Evolutionary conservation across 1,140 invertebrate species (phyloP), one percentile per base, ranked within the genome.

Genomic region (Camponotus vicinus): DNA sequence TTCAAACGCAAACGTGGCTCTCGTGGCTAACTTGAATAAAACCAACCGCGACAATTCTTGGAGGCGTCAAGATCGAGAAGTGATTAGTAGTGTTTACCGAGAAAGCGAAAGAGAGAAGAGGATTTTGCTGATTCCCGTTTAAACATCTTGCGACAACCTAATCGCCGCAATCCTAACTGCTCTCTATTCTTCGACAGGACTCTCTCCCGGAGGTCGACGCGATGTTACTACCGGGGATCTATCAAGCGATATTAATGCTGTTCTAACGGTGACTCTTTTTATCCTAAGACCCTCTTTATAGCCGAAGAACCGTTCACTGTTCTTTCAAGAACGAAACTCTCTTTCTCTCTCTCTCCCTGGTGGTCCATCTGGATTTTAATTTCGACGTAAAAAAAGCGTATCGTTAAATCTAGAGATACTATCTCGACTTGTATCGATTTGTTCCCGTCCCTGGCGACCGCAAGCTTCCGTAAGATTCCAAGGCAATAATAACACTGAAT

Each of bases 61-160:
- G 70, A 40, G 88, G 89, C 27, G 27, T 92, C 87, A 90, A 91
- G 80, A 64, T 93, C 92, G 90, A 90, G 90, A 88, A 92, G 92
- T 91, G 92, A 93, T 92, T 92, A 92, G 90, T 91, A 85, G 77
- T 91, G 91, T 91, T 92, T 92, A 91, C 90, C 71, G 79, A 88
- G 86, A 83, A 61, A 78, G 73, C 84, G 21, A 80, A 7, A 37
- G 27, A 71, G 37, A 45, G 27, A 76, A 34, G 75, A 57, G 18
- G 40, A 73, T 34, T 84, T 79, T 89, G 83, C 82, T 86, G 88
- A 88, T 90, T 92, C 82, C 73, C 69, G 86, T 82, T 88, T 71
- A 80, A 73, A 90, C 77, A n/a, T 91, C 88, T 88, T 73, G 88
- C 86, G 5, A 91, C 90, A 91, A 91, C 90, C 37, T 40, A 40